Base-by-base conservation (phyloP, 2,113 vertebrate species). In the Rhodinocichla rosea region DNA sequence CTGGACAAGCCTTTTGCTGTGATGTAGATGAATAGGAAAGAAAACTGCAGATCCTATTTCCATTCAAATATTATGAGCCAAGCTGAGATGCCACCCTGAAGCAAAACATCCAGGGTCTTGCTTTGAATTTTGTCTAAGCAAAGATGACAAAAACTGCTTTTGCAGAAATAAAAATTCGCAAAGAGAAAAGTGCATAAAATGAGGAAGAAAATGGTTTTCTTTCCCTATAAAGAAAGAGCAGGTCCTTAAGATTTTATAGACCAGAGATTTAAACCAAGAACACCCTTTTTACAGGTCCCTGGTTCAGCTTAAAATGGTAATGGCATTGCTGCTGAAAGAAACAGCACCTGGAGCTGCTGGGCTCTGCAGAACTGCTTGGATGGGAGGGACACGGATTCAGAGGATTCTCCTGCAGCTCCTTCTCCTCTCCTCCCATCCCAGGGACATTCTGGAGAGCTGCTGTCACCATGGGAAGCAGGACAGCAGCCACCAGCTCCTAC, bases 181-280 rank as follows among this genome's bases (percentile, higher is more conserved):
- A 57, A 81, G 42, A 85, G 53, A 26, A 40, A 90, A 82, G 89
- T 83, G 33, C 35, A 62, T 89, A 95, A 95, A 96, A 89, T 69
- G 62, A 73, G 70, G 84, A 84, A 79, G 81, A 65, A 95, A 96
- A 89, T 65, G 57, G 45, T 89, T 89, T 91, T 89, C 62, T 69
- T 92, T 87, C 74, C 89, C 70, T 65, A 35, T 94, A 94, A 92
- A 91, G 62, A 60, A 84, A 62, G 63, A 89, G 57, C 16, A 37
- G 55, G 24, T 74, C 45, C 91, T 95, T 55, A 87, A 90, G 91
- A 32, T 87, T 95, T 96, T 96, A 92, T 92, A 88, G 90, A 88
- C n/a, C 75, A 77, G 70, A 92, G 83, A 93, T 90, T 85, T 76
- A 83, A 93, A 83, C 40, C 33, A 57, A 90, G 75, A 83, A 26